Base-by-base conservation (phyloP, 1,140 invertebrate species). In the Drosophila sp. region DNA sequence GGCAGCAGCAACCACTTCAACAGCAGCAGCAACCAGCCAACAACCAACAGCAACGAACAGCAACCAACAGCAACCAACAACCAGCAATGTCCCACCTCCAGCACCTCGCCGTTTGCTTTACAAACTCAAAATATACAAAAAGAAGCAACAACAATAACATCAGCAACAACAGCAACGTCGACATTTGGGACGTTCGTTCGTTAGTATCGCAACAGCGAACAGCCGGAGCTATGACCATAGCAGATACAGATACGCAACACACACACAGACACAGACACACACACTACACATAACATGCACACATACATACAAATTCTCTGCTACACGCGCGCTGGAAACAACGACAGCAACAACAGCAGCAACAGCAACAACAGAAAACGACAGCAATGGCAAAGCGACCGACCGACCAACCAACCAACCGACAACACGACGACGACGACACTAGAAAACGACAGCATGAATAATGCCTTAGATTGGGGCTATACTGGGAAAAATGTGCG, bases 181-280 rank as follows among this genome's bases (percentile, higher is more conserved):
- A 84, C 80, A 86, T 84, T 84, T 84, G 80, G 81, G 81, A 84
- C 81, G 81, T 83, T 83, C 76, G 80, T 78, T 78, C 71, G 80
- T 84, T 80, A 62, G 80, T 84, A 84, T 76, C 80, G 79, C 72
- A 59, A 74, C 72, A 78, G 57, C 78, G 78, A 78, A 76, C 80
- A 72, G 81, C 70, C 63, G 63, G 70, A 80, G 79, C 70, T 79
- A 78, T 25, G 80, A 81, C 64, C 36, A 67, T 50, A 54, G 69
- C 74, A 86, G 81, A 86, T 80, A 86, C 73, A 78, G 65, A 84
- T 74, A 87, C 67, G 62, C 64, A 73, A 41, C 71, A 56, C 40
- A 71, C 57, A 74, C 57, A 74, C 72, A 69, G 9, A 36, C n/a
- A 54, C 50, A 43, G n/a, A 57, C 18, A 54, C 40, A 54, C 14